phyloP scores from a whole-genome alignment of 2,888 invertebrate species.

The Brachylomia viminalis region DNA sequence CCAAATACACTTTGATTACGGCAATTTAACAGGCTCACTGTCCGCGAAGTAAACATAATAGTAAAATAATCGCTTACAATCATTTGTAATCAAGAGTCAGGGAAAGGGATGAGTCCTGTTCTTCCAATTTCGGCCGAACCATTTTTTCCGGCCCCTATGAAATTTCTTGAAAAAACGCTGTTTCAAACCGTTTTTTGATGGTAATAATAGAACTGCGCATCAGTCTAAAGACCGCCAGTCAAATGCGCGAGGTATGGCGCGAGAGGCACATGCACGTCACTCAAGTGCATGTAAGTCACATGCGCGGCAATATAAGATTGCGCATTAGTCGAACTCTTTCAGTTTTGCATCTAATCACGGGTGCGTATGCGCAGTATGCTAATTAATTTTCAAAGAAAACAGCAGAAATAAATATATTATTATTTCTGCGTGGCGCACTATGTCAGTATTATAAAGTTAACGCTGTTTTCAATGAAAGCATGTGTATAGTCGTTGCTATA shows the following conservation, averaged over 20 bases:
- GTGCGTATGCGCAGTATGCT: neutral
- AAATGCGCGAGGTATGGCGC: neutral
- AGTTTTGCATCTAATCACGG: neutral
- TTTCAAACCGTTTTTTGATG: neutral
- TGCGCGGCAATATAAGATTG: neutral
- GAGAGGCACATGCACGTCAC: neutral
- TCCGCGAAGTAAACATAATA: too few relatives aligned
- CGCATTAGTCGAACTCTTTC: neutral
- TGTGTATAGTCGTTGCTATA: constrained; percentile 10
- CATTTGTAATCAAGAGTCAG: neutral
- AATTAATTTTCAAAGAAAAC: neutral
- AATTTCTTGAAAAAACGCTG: too few relatives aligned
- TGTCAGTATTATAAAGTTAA: neutral
- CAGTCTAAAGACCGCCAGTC: neutral
- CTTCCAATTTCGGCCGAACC: too few relatives aligned
- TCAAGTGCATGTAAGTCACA: neutral
- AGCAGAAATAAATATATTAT: neutral
- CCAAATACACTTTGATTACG: constrained; percentile 51
- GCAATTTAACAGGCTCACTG: constrained; percentile 14
- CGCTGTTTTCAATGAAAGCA: neutral
- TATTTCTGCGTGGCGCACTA: neutral
- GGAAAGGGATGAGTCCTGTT: too few relatives aligned
- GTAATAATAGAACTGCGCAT: neutral
- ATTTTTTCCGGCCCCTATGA: too few relatives aligned
- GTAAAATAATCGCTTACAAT: neutral